Evolutionary conservation across 2,113 vertebrate species (phyloP).

Genomic region (Ancistrus triradiatus): DNA sequence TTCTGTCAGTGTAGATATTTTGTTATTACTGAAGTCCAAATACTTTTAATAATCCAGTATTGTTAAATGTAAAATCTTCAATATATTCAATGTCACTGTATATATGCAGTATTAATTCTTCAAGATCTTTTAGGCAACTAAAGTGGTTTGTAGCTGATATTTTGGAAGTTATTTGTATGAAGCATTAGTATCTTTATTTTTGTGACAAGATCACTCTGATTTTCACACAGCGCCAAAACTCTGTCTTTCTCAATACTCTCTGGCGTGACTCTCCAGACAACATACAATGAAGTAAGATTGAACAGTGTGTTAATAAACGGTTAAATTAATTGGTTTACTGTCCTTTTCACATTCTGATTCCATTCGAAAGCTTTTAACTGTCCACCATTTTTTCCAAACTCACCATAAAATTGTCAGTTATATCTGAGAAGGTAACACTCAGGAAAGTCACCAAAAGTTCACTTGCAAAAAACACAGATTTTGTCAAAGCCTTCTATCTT

Average conservation of each 20-base stretch:
- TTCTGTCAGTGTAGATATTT: conserved; percentile 13
- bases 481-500: background rate
- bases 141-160: background rate
- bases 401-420: too few relatives aligned
- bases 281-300: background rate
- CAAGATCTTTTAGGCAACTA: conserved; percentile 9
- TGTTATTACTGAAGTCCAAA: conserved; percentile 3
- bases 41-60: background rate
- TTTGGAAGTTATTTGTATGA: background rate
- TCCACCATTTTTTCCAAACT: background rate
- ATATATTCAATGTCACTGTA: background rate
- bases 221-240: conserved; percentile 21
- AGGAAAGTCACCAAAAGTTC: background rate
- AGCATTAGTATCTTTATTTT: background rate
- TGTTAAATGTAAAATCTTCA: conserved; percentile 24
- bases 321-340: background rate
- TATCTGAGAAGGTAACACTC: accelerated
- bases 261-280: accelerated
- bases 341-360: accelerated
- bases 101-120: background rate
- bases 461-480: background rate
- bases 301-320: background rate
- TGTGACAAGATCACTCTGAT: background rate
- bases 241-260: background rate
- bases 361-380: background rate